phyloP scores from a whole-genome alignment of 2,888 invertebrate species.

The Callyntrura guangdongensis region DNA sequence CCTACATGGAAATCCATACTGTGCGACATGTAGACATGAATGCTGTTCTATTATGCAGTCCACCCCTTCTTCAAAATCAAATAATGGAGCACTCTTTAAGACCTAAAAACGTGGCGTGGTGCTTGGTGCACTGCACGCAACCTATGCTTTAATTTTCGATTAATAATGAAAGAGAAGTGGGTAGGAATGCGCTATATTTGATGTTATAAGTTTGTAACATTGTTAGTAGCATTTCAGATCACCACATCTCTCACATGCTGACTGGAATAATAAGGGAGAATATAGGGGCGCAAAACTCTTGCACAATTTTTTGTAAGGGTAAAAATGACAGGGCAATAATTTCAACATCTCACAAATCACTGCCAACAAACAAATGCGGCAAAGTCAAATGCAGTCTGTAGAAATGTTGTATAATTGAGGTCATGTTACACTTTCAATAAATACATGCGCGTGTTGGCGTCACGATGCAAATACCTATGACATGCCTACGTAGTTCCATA shows the following conservation, averaged over 20 bases:
- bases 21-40: neutral
- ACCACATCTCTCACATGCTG: too few species aligned
- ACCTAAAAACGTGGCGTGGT: neutral
- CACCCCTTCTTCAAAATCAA: constrained; percentile 57
- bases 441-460: constrained; percentile 28
- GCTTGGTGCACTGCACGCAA: constrained; percentile 55
- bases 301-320: neutral
- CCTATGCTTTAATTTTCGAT: constrained; percentile 44
- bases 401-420: constrained; percentile 65
- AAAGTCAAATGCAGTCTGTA: constrained; percentile 43
- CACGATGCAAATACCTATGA: neutral
- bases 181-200: neutral
- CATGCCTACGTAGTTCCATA: neutral
- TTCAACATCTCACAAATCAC: constrained; percentile 27
- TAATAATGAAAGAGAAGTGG: neutral
- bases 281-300: neutral
- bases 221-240: too few species aligned
- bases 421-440: constrained; percentile 75
- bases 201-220: too few species aligned
- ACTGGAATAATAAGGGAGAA: neutral
- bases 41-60: constrained; percentile 19
- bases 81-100: constrained; percentile 26
- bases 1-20: neutral
- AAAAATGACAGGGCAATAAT: constrained; percentile 20
- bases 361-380: constrained; percentile 33